These are phyloP conservation scores for Chromobotia macracanthus DNA, from an alignment of 2,797 vertebrate genomes.

Conservation along the genomic window DNA sequence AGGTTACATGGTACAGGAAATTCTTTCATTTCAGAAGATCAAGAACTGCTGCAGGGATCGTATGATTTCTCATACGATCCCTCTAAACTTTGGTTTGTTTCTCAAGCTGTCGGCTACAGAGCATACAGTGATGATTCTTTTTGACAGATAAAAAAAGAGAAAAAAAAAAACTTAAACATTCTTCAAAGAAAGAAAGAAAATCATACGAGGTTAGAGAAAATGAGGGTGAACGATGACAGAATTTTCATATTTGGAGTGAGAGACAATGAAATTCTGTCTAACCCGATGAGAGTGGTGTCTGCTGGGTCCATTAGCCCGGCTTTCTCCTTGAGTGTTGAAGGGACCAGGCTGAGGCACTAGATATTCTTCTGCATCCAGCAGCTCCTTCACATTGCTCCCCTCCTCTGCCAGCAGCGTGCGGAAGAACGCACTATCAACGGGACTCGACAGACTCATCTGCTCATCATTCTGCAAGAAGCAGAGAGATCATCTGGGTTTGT, in stretches of 20 bases:
- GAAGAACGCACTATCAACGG: conserved; percentile 93
- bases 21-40: too few relatives aligned
- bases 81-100: too few relatives aligned
- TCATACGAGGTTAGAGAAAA: too few relatives aligned
- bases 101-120: too few relatives aligned
- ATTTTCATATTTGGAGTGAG: not conserved
- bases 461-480: conserved; percentile 84
- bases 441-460: conserved; percentile 81
- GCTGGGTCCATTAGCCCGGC: conserved; percentile 78
- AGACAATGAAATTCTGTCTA: conserved; percentile 20
- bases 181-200: too few relatives aligned
- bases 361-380: conserved; percentile 95
- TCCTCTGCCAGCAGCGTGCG: conserved; percentile 90
- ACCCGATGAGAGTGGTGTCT: conserved; percentile 89
- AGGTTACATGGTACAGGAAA: too few relatives aligned
- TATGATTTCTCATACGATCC: too few relatives aligned
- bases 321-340: conserved; percentile 77
- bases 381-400: conserved; percentile 85
- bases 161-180: too few relatives aligned
- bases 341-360: conserved; percentile 91
- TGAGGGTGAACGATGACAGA: too few relatives aligned
- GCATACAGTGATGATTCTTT: too few relatives aligned
- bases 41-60: too few relatives aligned
- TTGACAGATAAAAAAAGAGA: too few relatives aligned
- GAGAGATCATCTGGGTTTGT: not conserved